phyloP scores from a whole-genome alignment of 2,113 vertebrate species.

The Stigmatopora nigra region DNA sequence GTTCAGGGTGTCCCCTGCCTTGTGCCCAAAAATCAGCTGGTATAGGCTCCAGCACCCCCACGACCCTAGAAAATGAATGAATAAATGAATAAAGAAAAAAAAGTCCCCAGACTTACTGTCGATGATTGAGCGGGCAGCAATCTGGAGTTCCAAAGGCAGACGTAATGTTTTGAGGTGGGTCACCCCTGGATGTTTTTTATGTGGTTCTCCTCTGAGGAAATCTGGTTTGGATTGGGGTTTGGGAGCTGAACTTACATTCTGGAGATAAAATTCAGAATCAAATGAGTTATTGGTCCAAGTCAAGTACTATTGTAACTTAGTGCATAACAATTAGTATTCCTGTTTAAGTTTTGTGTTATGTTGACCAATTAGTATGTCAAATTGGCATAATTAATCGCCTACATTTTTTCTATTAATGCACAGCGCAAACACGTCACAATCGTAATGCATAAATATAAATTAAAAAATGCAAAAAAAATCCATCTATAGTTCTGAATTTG shows the following conservation, averaged over 20 bases:
- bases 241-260: constrained; percentile 51
- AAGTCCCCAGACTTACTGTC: constrained; percentile 50
- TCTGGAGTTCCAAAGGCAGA: constrained; percentile 66
- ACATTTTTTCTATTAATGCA: too few species aligned
- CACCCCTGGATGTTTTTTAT: constrained; percentile 78
- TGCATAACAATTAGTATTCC: neutral
- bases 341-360: neutral
- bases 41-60: too few species aligned
- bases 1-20: too few species aligned
- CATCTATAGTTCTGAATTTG: neutral
- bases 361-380: too few species aligned
- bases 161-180: constrained; percentile 65
- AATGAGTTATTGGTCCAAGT: neutral
- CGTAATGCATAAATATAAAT: neutral
- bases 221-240: constrained; percentile 55
- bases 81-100: neutral
- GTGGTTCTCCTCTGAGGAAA: constrained; percentile 67
- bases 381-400: neutral
- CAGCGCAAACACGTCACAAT: neutral
- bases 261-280: constrained; percentile 1
- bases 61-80: too few species aligned
- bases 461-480: too few species aligned
- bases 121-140: constrained; percentile 62
- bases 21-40: too few species aligned
- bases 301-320: neutral